Evolutionary conservation across 2,113 vertebrate species (phyloP).

Genomic region (Strix aluco): DNA sequence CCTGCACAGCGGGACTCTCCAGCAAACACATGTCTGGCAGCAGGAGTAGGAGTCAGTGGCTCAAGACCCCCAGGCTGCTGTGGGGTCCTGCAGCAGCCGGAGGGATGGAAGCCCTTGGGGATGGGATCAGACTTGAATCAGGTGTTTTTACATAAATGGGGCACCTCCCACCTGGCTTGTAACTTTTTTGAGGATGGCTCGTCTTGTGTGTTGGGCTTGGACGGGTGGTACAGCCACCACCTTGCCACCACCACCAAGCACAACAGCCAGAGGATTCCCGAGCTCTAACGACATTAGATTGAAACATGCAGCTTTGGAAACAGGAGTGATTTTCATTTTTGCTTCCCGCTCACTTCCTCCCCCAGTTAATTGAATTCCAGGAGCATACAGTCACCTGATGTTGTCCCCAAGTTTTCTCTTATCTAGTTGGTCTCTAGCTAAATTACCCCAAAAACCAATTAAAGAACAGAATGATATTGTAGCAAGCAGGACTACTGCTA

Average conservation of each 20-base stretch:
- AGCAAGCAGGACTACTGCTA: not conserved
- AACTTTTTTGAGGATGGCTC: not conserved
- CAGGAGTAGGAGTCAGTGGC: not conserved
- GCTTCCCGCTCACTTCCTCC: not conserved
- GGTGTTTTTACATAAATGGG: not conserved
- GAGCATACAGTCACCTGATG: not conserved
- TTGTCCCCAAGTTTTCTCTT: not conserved
- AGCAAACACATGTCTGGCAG: not conserved
- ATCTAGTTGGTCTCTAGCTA: not conserved
- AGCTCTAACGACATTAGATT: not conserved
- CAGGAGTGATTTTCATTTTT: not conserved
- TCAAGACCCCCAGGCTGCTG: not conserved
- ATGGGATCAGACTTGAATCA: not conserved
- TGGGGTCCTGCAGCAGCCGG: not conserved
- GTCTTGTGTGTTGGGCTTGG: not conserved
- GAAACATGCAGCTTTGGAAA: not conserved
- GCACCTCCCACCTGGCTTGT: not conserved
- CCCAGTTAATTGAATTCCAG: not conserved
- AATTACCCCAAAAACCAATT: not conserved
- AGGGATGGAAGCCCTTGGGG: not conserved
- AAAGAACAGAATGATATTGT: not conserved
- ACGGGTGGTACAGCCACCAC: not conserved
- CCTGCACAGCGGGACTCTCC: not conserved
- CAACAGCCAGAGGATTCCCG: not conserved
- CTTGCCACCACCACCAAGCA: not conserved